Conservation (phyloP, 2,888 invertebrate genomes). For the Drosophila kuntzei region DNA sequence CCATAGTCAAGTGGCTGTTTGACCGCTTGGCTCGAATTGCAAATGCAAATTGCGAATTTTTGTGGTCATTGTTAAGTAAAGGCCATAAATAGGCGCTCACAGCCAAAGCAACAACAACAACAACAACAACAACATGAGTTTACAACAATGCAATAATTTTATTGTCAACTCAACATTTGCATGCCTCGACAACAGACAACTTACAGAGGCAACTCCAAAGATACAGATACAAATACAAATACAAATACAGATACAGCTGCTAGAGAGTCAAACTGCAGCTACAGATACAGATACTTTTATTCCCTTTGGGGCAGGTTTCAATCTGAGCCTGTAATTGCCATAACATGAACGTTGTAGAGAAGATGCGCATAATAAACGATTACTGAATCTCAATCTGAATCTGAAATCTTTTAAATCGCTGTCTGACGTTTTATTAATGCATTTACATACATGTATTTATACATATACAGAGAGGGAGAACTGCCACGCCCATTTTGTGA, state of each 20-base stretch:
- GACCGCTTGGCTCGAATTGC: conserved; percentile 70
- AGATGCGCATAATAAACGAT: conserved; percentile 28
- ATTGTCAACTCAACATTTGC: conserved; percentile 69
- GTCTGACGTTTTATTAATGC: conserved; percentile 21
- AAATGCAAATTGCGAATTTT: conserved; percentile 77
- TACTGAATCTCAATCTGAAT: conserved; percentile 12
- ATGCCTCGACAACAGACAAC: conserved; percentile 32
- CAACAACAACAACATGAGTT: conserved; percentile 34
- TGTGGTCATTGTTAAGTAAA: conserved; percentile 79
- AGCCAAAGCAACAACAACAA: conserved; percentile 32
- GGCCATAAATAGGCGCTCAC: conserved; percentile 71
- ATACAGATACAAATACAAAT: conserved; percentile 16
- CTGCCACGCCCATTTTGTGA: conserved; percentile 38
- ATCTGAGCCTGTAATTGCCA: conserved; percentile 32
- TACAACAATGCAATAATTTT: conserved; percentile 72
- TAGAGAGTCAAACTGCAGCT: neutral
- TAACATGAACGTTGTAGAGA: conserved; percentile 34
- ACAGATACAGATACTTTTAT: conserved; percentile 14
- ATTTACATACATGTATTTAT: conserved; percentile 9
- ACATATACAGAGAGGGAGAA: neutral
- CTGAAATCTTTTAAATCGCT: conserved; percentile 19
- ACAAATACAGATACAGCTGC: conserved; percentile 17
- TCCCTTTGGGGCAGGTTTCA: conserved; percentile 39
- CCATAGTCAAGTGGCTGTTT: conserved; percentile 55
- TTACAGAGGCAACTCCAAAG: conserved; percentile 22